phyloP scores from a whole-genome alignment of 2,797 vertebrate species.

The Paramormyrops hopkinsi region DNA sequence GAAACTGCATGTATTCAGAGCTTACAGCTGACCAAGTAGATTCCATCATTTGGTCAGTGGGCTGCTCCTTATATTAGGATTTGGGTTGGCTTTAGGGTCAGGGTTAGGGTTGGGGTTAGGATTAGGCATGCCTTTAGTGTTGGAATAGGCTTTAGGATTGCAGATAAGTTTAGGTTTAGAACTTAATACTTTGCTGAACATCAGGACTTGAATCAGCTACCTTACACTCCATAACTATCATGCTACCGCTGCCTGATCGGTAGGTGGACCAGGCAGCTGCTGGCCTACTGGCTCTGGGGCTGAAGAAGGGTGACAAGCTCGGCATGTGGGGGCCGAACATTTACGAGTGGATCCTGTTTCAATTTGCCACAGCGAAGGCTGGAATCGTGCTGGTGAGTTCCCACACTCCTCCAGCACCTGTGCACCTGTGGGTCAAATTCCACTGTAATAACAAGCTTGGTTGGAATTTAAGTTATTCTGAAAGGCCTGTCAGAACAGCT shows the following conservation, averaged over 20 bases:
- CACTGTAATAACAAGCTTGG: not conserved
- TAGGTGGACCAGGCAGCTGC: conserved; percentile 76
- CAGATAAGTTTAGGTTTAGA: not conserved
- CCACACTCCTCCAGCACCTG: not conserved
- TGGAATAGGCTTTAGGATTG: not conserved
- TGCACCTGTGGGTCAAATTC: not conserved
- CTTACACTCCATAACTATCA: not conserved
- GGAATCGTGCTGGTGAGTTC: conserved; percentile 84
- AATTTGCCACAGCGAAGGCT: conserved; percentile 78
- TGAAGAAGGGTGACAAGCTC: conserved; percentile 72
- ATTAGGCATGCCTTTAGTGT: not conserved
- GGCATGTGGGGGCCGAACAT: conserved; percentile 84
- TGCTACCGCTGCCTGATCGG: not conserved
- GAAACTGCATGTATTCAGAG: not conserved
- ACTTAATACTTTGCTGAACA: not conserved
- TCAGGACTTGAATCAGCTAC: not conserved
- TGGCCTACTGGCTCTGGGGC: conserved; percentile 76
- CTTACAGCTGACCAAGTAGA: not conserved
- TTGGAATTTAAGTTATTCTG: not conserved
- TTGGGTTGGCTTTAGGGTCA: not conserved
- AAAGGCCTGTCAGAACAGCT: not conserved
- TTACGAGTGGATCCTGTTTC: conserved; percentile 81
- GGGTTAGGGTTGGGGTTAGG: not conserved
- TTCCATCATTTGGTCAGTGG: not conserved
- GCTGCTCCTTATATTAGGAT: not conserved